Base-by-base conservation (phyloP, 1,140 invertebrate genomes). In the Zaprionus inermis region DNA sequence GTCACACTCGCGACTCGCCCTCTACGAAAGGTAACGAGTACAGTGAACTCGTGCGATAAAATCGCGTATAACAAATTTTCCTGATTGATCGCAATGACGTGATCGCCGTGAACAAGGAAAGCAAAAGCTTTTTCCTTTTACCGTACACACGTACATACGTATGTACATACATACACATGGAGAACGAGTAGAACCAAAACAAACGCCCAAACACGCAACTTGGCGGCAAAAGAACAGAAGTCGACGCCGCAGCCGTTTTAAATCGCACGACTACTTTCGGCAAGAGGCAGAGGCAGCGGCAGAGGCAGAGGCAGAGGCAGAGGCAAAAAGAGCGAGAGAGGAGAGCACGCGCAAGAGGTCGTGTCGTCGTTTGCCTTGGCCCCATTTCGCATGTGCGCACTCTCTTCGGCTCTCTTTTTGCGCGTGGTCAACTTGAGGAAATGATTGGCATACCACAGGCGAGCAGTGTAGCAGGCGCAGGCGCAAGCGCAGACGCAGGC, bases 111-210 rank as follows among this genome's bases (percentile, higher is more conserved):
- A 36, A 52, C 28, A 59, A 65, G 72, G 67, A 75, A 75, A 75
- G 72, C 72, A 71, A 75, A 64, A 74, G 67, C 72, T 70, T 36
- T 74, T 63, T 63, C 67, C 59, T 74, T 69, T 55, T 61, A 61
- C 22, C 56, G 51, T 38, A 32, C 16, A 22, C 24, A 49, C 30
- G 24, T 10, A 12, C 30, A 69, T 14, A 18, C 3, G 9, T 16
- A 18, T 18, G 41, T 49, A 12, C 18, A 10, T 44, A 44, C 32
- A 18, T n/a, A 18, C 22, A 49, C 36, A 54, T 65, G 60, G 52
- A 83, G 84, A 88, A 88, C 81, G 56, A 76, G 60, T 68, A 79
- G 84, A 88, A 82, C 68, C 84, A 88, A 88, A 88, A 88, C 83
- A 88, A 81, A 88, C 68, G 60, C 46, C 44, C 52, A 88, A 75